These are phyloP conservation scores for Synaphobranchus kaupii DNA, from an alignment of 2,797 vertebrate genomes.

Conservation along the genomic window DNA sequence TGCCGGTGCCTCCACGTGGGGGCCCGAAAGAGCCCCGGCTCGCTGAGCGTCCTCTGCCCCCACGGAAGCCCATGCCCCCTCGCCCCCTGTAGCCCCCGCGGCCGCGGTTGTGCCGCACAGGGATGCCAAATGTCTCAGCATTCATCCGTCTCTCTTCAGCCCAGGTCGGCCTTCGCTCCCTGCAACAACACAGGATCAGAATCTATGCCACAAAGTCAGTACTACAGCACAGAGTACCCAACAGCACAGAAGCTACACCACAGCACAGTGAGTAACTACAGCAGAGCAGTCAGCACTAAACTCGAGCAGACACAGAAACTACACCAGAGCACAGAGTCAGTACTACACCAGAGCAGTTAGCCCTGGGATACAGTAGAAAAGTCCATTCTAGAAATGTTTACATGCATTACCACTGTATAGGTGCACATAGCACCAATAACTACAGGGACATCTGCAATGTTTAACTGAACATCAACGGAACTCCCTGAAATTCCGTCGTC, in stretches of 20 bases:
- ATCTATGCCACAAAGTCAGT: neutral
- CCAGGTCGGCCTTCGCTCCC: conserved; percentile 92
- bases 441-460: neutral
- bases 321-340: neutral
- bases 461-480: neutral
- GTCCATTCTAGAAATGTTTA: neutral
- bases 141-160: conserved; percentile 94
- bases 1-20: conserved; percentile 65
- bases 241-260: neutral
- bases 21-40: conserved; percentile 78
- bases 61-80: conserved; percentile 85
- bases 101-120: conserved; percentile 85
- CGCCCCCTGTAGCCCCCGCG: conserved; percentile 87
- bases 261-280: neutral
- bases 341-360: too few relatives aligned
- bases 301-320: neutral
- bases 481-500: neutral
- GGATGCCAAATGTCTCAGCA: conserved; percentile 94
- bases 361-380: too few relatives aligned
- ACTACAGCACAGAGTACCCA: neutral
- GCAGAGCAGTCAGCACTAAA: neutral
- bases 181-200: conserved; percentile 48
- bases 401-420: too few relatives aligned
- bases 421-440: neutral
- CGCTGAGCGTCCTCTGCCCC: conserved; percentile 79